Evolutionary conservation across 2,888 invertebrate genomes (phyloP), one percentile per base, ranked within the genome.

Genomic region (Drosophila sordidula): DNA sequence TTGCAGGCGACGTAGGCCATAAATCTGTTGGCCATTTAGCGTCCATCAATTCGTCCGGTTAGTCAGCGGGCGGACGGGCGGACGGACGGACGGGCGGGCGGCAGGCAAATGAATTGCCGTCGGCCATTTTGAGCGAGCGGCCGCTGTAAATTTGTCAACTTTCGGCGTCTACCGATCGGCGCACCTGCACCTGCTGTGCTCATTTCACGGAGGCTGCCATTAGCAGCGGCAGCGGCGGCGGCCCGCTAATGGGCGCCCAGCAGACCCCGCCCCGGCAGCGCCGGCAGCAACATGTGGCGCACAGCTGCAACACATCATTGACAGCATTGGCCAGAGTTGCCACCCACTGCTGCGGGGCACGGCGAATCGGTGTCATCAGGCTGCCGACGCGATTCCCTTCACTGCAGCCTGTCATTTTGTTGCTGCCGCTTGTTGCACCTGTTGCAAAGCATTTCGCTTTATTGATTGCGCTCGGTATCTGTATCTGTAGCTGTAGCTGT

Each of bases 271-370:
- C 68, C 75, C 64, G 63, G 16, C 78, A 56, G 50, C 78, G 46
- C n/a, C 55, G 29, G 50, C 70, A 76, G 86, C 84, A 85, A 85
- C 89, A 85, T 85, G 85, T 85, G 89, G 87, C 73, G 87, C 85
- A 85, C 85, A 88, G 85, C 85, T 85, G 85, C 85, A 86, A 73
- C 80, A 88, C 83, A 83, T 88, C 84, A 88, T 75, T 75, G 75
- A 81, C 79, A 80, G 79, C 64, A 75, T 69, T 70, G 82, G 72
- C 77, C 88, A 85, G 85, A 79, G 83, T 83, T 85, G 81, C 85
- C 85, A 85, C 85, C 85, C 85, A 85, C 85, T 71, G 85, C 87
- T 79, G 74, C 80, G 62, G 84, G 83, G 68, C 77, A 68, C 42
- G 47, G 52, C 63, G 67, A 72, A 85, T 74, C 18, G 87, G 88